Percentiles rank a stretch among this genome's conserved stretches.
Conservation (phyloP, 2,888 invertebrate genomes). For the Ochlodes sylvanus region DNA sequence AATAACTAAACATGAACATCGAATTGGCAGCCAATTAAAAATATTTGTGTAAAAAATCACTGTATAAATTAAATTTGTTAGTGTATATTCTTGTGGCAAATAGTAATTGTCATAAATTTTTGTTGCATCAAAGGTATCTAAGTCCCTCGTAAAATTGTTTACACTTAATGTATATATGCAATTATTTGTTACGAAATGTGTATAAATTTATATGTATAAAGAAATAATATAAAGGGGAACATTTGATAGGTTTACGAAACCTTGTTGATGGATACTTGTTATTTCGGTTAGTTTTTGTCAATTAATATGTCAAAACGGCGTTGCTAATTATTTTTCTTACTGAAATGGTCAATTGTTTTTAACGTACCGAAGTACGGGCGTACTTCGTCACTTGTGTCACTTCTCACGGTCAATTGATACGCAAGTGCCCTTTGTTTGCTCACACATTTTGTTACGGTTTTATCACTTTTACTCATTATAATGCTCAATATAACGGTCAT, state of each 20-base stretch:
- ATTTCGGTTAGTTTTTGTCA: conserved; percentile 79
- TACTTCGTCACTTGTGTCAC: conserved; percentile 53
- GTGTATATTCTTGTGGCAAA: conserved; percentile 6
- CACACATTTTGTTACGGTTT: conserved; percentile 62
- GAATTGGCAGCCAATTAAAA: conserved; percentile 32
- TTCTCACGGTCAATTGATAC: conserved; percentile 77
- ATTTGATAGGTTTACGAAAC: conserved; percentile 68
- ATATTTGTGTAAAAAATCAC: neutral
- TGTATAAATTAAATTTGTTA: conserved; percentile 20
- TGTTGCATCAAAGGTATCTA: conserved; percentile 32
- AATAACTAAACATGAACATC: conserved; percentile 21
- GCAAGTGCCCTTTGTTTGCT: conserved; percentile 78
- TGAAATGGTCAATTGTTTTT: conserved; percentile 75
- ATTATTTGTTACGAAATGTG: conserved; percentile 70
- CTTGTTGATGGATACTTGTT: conserved; percentile 71
- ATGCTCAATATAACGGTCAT: conserved; percentile 82
- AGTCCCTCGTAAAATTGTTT: conserved; percentile 49
- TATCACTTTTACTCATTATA: conserved; percentile 77
- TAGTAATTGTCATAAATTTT: conserved; percentile 20
- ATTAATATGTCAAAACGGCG: conserved; percentile 71
- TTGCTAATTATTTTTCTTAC: conserved; percentile 64
- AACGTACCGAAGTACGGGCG: conserved; percentile 41
- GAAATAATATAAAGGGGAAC: conserved; percentile 49
- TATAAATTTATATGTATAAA: conserved; percentile 56
- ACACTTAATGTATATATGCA: conserved; percentile 60